phyloP scores from a whole-genome alignment of 2,113 vertebrate species.

The Scytalopus superciliaris region DNA sequence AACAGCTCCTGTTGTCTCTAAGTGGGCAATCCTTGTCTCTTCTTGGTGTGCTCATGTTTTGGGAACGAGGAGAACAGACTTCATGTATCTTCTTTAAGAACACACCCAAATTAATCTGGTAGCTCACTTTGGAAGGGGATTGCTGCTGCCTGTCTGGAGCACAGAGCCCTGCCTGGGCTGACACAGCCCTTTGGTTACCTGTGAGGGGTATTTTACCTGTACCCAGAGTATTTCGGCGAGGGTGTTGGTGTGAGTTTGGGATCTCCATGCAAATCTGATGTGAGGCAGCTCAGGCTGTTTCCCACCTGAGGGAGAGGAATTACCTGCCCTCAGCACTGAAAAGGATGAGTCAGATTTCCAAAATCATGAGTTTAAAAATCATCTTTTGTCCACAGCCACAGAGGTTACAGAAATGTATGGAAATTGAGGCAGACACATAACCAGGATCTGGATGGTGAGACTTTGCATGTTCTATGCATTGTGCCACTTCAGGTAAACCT shows the following conservation, averaged over 20 bases:
- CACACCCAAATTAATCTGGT: neutral
- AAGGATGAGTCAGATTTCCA: neutral
- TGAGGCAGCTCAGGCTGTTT: neutral
- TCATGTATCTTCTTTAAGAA: neutral
- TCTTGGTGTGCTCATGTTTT: neutral
- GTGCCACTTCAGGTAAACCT: neutral
- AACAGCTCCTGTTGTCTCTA: neutral
- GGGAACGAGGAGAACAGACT: neutral
- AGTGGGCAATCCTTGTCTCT: neutral
- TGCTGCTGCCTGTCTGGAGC: neutral
- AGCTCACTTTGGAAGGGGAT: neutral
- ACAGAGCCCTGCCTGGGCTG: neutral
- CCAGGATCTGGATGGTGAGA: neutral
- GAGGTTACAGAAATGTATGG: neutral
- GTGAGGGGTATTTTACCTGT: neutral
- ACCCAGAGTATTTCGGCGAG: neutral
- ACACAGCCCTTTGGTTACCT: neutral
- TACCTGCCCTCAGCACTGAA: neutral
- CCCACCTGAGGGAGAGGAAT: accelerated
- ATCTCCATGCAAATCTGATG: neutral
- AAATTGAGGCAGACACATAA: neutral
- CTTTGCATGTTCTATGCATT: neutral
- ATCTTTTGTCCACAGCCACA: neutral
- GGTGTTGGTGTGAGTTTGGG: neutral
- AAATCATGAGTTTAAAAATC: neutral